phyloP scores from a whole-genome alignment of 2,888 invertebrate genomes.

The Alsophila aescularia region DNA sequence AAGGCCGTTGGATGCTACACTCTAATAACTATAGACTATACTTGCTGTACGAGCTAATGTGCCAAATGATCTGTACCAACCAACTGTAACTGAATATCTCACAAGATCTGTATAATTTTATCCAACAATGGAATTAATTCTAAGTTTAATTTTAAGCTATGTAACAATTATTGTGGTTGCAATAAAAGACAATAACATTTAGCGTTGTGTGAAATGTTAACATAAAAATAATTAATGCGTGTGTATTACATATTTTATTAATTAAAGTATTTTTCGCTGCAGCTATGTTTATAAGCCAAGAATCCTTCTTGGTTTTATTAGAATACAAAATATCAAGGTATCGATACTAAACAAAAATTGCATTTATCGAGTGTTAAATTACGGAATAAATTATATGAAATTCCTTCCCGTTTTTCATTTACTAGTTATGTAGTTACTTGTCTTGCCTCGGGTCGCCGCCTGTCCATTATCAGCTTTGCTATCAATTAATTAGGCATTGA shows the following conservation, averaged over 20 bases:
- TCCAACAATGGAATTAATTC: background rate
- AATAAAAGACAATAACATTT: slow-evolving; percentile 70
- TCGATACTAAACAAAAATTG: slow-evolving; percentile 28
- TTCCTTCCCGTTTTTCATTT: background rate
- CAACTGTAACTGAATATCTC: slow-evolving; percentile 4
- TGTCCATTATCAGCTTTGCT: too few species aligned
- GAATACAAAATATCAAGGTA: background rate
- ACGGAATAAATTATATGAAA: slow-evolving; percentile 15
- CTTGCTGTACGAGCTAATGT: too few species aligned
- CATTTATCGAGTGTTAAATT: slow-evolving; percentile 25
- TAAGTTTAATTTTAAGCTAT: background rate
- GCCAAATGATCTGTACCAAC: too few species aligned
- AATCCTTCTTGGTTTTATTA: background rate
- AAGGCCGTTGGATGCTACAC: too few species aligned
- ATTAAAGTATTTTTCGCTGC: too few species aligned
- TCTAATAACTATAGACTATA: background rate
- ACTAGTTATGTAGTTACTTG: too few species aligned
- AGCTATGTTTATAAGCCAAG: too few species aligned
- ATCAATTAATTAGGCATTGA: too few species aligned
- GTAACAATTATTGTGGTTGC: slow-evolving; percentile 14
- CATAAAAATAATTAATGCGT: background rate
- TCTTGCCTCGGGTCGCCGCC: too few species aligned
- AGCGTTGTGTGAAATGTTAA: slow-evolving; percentile 45
- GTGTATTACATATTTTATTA: too few species aligned
- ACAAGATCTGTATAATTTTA: slow-evolving; percentile 14